phyloP scores from a whole-genome alignment of 2,888 invertebrate species.

The Pandemis heparana region DNA sequence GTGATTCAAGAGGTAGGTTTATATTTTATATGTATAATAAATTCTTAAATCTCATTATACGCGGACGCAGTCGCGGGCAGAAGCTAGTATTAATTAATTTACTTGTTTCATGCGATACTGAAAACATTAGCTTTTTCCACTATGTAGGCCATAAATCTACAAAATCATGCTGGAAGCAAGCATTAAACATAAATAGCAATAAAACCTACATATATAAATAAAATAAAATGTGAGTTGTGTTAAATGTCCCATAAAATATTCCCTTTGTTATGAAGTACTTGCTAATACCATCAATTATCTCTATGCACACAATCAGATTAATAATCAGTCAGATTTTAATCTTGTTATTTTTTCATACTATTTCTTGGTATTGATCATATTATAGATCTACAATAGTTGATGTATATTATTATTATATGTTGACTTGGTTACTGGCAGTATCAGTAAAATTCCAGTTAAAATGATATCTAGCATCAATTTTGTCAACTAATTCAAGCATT shows the following conservation, averaged over 20 bases:
- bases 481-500: constrained; percentile 1
- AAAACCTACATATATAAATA: constrained; percentile 5
- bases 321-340: constrained; percentile 1
- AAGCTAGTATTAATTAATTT: not conserved
- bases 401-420: constrained; percentile 8
- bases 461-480: not conserved
- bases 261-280: not conserved
- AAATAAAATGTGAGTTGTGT: constrained; percentile 49
- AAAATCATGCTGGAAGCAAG: constrained; percentile 11
- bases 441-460: not conserved
- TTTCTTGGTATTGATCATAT: constrained; percentile 1
- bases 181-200: not conserved
- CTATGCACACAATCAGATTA: not conserved
- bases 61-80: too few relatives aligned
- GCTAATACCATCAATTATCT: not conserved
- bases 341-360: not conserved
- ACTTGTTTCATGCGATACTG: not conserved
- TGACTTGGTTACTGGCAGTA: constrained; percentile 5
- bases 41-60: too few relatives aligned
- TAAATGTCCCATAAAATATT: constrained; percentile 2
- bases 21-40: too few relatives aligned
- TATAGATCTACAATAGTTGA: constrained; percentile 1
- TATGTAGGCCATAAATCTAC: not conserved
- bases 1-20: too few relatives aligned
- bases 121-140: not conserved